These are phyloP conservation scores for Malurus leucopterus DNA, from an alignment of 2,797 vertebrate species.

Conservation along the genomic window DNA sequence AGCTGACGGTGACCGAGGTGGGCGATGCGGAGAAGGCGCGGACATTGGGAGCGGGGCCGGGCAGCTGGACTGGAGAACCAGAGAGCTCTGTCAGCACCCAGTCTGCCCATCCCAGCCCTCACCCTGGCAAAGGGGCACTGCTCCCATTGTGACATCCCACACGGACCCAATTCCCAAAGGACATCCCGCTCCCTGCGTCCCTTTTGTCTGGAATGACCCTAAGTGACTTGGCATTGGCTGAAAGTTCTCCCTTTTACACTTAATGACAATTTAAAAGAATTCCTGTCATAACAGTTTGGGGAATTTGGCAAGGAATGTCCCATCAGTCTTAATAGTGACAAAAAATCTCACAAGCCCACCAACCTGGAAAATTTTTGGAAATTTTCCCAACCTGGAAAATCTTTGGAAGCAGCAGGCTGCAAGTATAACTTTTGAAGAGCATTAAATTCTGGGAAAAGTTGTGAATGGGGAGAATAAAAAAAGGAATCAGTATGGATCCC, in stretches of 20 bases:
- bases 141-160: background rate
- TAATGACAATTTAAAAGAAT: background rate
- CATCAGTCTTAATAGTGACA: background rate
- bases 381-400: too few species aligned
- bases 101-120: background rate
- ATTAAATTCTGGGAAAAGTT: background rate
- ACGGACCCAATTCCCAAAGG: background rate
- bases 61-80: slow-evolving; percentile 86
- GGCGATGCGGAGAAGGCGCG: slow-evolving; percentile 79
- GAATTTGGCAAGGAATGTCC: background rate
- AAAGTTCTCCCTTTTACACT: background rate
- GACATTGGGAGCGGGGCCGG: slow-evolving; percentile 92
- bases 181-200: background rate
- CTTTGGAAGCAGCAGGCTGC: background rate
- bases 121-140: background rate
- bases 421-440: background rate
- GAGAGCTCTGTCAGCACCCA: background rate
- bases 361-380: background rate
- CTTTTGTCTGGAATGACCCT: background rate
- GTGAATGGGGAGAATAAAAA: background rate
- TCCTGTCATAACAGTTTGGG: background rate
- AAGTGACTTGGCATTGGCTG: background rate
- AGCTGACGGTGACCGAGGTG: slow-evolving; percentile 82
- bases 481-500: rapidly evolving
- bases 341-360: background rate